phyloP scores from a whole-genome alignment of 1,140 invertebrate genomes.

The Spodoptera litura region DNA sequence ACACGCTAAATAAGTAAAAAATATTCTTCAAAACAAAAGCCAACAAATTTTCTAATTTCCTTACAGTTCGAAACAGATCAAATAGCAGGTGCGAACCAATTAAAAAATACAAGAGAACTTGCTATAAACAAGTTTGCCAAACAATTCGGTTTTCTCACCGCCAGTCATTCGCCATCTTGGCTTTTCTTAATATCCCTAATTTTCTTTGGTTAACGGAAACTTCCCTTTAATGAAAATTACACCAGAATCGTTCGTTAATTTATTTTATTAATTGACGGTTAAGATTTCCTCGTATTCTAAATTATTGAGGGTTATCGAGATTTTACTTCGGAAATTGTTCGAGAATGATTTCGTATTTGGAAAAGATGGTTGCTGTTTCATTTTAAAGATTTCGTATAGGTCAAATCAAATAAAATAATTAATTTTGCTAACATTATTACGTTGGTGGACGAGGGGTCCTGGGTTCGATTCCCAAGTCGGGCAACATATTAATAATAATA shows the following conservation, averaged over 20 bases:
- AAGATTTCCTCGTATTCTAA: neutral
- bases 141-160: neutral
- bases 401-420: too few relatives aligned
- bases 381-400: too few relatives aligned
- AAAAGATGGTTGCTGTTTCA: too few relatives aligned
- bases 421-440: too few relatives aligned
- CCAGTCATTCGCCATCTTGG: too few relatives aligned
- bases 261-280: constrained; percentile 25
- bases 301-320: too few relatives aligned
- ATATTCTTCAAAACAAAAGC: neutral
- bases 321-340: too few relatives aligned
- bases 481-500: too few relatives aligned
- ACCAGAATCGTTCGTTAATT: constrained; percentile 7
- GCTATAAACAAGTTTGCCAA: too few relatives aligned
- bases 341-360: too few relatives aligned
- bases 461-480: too few relatives aligned
- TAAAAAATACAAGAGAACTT: neutral
- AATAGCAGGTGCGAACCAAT: neutral
- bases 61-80: neutral
- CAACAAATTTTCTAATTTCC: neutral
- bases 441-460: too few relatives aligned
- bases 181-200: constrained; percentile 16
- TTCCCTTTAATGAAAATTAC: constrained; percentile 1
- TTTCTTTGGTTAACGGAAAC: neutral
- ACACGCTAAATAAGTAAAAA: neutral